Percentiles rank a stretch among this genome's conserved stretches.
phyloP scores from a whole-genome alignment of 2,113 vertebrate genomes.

The Scortum barcoo region DNA sequence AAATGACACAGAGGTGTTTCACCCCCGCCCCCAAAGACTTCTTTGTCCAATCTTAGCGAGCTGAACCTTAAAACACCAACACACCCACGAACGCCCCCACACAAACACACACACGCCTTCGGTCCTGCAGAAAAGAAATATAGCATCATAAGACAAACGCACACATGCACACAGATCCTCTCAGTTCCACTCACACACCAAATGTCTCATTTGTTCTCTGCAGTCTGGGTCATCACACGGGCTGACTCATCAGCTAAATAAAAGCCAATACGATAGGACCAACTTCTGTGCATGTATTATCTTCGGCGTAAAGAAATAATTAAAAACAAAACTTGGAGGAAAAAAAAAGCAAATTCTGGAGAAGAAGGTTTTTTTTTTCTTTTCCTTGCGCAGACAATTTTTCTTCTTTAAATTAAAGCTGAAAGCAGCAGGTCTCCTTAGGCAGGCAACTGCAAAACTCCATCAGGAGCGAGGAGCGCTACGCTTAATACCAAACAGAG shows the following conservation, averaged over 20 bases:
- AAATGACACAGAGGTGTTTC: not conserved
- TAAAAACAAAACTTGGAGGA: slow-evolving; percentile 2
- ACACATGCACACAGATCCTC: not conserved
- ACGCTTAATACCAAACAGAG: slow-evolving; percentile 31
- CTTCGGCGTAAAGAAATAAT: slow-evolving; percentile 4
- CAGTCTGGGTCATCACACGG: slow-evolving; percentile 1
- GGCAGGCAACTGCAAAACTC: slow-evolving; percentile 29
- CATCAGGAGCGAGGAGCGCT: slow-evolving; percentile 12
- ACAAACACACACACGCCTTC: not conserved
- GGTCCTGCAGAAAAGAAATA: not conserved
- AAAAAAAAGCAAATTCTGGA: slow-evolving; percentile 5
- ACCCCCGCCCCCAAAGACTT: not conserved
- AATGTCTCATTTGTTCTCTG: slow-evolving; percentile 2
- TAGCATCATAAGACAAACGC: not conserved
- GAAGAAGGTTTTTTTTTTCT: not conserved
- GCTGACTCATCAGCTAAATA: slow-evolving; percentile 10
- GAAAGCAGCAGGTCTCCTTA: slow-evolving; percentile 28
- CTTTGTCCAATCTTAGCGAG: not conserved
- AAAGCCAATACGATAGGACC: not conserved
- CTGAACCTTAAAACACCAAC: not conserved
- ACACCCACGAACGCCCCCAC: not conserved
- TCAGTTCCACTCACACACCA: not conserved
- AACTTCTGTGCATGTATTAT: slow-evolving; percentile 15
- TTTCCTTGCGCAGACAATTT: not conserved
- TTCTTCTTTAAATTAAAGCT: slow-evolving; percentile 43